phyloP scores from a whole-genome alignment of 2,888 invertebrate species.

The Cremastinae sp. region DNA sequence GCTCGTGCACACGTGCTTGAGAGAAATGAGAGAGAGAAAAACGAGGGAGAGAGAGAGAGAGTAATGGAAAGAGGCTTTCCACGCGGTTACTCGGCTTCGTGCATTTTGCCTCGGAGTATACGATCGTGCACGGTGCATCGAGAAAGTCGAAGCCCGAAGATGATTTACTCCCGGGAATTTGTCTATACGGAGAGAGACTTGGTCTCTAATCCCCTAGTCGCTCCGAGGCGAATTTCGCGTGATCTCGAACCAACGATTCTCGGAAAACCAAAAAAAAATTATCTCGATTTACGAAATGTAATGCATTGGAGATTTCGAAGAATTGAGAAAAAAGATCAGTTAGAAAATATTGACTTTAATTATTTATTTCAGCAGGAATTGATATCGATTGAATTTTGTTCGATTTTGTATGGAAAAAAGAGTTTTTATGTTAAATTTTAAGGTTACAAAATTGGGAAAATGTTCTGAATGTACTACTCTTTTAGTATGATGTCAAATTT shows the following conservation, averaged over 20 bases:
- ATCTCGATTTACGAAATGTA: too few species aligned
- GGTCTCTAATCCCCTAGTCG: constrained; percentile 29
- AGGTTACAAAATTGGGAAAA: too few species aligned
- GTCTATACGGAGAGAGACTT: constrained; percentile 7
- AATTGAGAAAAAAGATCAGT: too few species aligned
- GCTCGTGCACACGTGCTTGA: not conserved
- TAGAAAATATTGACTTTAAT: too few species aligned
- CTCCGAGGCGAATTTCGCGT: constrained; percentile 10
- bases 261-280: too few species aligned
- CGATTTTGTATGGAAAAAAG: too few species aligned
- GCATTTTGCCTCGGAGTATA: not conserved
- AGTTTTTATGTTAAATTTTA: too few species aligned
- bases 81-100: constrained; percentile 14
- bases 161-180: constrained; percentile 29
- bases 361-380: too few species aligned
- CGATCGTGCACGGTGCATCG: constrained; percentile 28
- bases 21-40: not conserved
- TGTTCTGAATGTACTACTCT: too few species aligned
- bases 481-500: too few species aligned
- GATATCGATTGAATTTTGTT: too few species aligned
- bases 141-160: constrained; percentile 47
- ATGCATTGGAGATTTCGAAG: too few species aligned
- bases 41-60: constrained; percentile 19
- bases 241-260: constrained; percentile 2
- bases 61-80: constrained; percentile 1